These are phyloP conservation scores for Lordiphosa mommai DNA, from an alignment of 1,140 invertebrate genomes.

Conservation along the genomic window DNA sequence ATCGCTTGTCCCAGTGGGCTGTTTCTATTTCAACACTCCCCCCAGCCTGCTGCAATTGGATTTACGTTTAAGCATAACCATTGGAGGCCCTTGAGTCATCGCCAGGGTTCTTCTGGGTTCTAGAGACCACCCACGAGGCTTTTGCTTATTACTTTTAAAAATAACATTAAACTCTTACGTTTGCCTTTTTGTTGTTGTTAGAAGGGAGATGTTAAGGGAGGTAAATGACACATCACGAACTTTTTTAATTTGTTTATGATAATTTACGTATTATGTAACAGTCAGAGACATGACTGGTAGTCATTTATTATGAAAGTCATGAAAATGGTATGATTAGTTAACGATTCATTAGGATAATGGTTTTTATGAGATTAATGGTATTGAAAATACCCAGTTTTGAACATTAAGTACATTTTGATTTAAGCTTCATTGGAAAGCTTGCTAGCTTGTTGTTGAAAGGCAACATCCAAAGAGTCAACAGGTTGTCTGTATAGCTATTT, in stretches of 20 bases:
- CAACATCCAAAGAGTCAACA: too few relatives aligned
- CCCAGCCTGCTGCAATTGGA: slow-evolving; percentile 62
- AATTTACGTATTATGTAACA: slow-evolving; percentile 63
- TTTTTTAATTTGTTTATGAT: slow-evolving; percentile 78
- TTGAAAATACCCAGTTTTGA: too few relatives aligned
- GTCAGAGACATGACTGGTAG: slow-evolving; percentile 35
- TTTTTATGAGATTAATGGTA: too few relatives aligned
- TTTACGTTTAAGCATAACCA: slow-evolving; percentile 34
- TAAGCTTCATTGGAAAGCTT: too few relatives aligned
- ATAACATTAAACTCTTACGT: slow-evolving; percentile 42
- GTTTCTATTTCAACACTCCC: slow-evolving; percentile 53
- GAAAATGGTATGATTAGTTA: too few relatives aligned
- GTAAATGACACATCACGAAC: slow-evolving; percentile 73
- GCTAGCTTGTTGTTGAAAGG: too few relatives aligned
- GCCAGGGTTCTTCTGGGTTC: slow-evolving; percentile 7
- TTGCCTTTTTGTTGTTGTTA: slow-evolving; percentile 1
- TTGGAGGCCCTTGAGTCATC: slow-evolving; percentile 32
- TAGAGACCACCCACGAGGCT: slow-evolving; percentile 59
- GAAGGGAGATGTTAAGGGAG: slow-evolving; percentile 23
- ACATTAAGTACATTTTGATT: neutral
- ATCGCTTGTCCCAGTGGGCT: slow-evolving; percentile 43
- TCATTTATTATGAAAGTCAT: slow-evolving; percentile 46
- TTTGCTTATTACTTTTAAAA: slow-evolving; percentile 66
- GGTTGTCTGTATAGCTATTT: too few relatives aligned
- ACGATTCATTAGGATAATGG: too few relatives aligned